A percentile compares a stretch with the other conserved stretches of the same genome.
Evolutionary conservation across 2,888 invertebrate species (phyloP).

Genomic region (Bombylius major): DNA sequence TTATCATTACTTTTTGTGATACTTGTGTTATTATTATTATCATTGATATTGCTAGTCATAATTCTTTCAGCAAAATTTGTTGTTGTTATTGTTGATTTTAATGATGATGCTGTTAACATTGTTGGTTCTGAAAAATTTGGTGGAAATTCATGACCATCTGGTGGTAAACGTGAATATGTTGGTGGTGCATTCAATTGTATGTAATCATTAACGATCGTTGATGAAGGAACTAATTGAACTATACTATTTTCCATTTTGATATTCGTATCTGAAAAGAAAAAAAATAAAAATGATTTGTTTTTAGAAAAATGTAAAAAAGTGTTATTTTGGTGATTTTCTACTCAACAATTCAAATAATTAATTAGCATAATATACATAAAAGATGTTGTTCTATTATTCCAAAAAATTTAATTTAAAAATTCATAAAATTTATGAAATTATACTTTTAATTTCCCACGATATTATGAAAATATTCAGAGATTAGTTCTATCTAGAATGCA

Average conservation of each 20-base stretch:
- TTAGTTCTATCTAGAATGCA: no score
- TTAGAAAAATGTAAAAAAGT: no score
- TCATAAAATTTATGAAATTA: no score
- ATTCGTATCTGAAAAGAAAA: conserved; percentile 12
- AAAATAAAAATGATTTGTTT: not conserved
- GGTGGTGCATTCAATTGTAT: conserved; percentile 31
- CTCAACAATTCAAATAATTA: no score
- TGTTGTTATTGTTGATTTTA: conserved; percentile 13
- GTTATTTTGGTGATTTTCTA: no score
- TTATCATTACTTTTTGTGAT: conserved; percentile 8
- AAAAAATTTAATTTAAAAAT: no score
- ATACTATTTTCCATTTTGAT: conserved; percentile 20
- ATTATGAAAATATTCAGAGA: no score
- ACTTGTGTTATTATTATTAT: not conserved
- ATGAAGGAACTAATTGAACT: conserved; percentile 22
- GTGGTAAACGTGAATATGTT: conserved; percentile 36
- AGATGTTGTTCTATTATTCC: no score
- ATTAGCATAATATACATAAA: no score
- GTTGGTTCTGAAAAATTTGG: conserved; percentile 35
- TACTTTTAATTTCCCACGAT: no score
- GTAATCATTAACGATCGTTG: conserved; percentile 33
- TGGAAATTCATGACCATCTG: conserved; percentile 38
- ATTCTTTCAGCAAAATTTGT: conserved; percentile 33
- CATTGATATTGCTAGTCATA: conserved; percentile 12
- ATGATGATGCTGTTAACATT: conserved; percentile 15